Conservation (phyloP, 2,888 invertebrate genomes). For the Cantharis flavilabris region DNA sequence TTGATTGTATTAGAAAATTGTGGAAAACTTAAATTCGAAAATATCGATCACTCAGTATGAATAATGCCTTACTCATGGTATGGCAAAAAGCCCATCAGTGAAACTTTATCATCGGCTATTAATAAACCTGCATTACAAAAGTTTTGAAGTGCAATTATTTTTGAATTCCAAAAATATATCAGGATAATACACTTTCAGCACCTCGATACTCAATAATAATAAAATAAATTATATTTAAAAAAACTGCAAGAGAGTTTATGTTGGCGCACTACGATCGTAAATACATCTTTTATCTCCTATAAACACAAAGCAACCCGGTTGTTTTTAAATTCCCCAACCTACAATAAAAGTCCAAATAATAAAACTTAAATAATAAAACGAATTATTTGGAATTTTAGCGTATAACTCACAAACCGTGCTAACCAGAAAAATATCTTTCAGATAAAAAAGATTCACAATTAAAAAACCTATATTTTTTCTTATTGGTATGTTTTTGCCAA, state of each 20-base stretch:
- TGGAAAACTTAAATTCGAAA: neutral
- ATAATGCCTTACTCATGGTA: neutral
- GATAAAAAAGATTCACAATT: neutral
- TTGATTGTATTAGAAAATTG: no score
- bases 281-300: neutral
- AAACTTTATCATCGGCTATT: neutral
- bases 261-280: neutral
- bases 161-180: neutral
- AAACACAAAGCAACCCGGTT: neutral
- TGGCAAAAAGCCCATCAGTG: neutral
- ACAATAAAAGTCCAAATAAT: no score
- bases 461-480: neutral
- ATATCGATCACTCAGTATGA: neutral
- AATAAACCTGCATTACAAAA: neutral
- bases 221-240: neutral
- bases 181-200: neutral
- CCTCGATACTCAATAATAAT: neutral
- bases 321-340: neutral
- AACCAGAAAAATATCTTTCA: neutral
- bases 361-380: no score
- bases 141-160: neutral
- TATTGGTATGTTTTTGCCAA: neutral
- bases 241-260: neutral
- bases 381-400: no score
- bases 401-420: no score